These are phyloP conservation scores for Cryptocephalus moraei DNA, from an alignment of 2,888 invertebrate genomes.

Conservation along the genomic window DNA sequence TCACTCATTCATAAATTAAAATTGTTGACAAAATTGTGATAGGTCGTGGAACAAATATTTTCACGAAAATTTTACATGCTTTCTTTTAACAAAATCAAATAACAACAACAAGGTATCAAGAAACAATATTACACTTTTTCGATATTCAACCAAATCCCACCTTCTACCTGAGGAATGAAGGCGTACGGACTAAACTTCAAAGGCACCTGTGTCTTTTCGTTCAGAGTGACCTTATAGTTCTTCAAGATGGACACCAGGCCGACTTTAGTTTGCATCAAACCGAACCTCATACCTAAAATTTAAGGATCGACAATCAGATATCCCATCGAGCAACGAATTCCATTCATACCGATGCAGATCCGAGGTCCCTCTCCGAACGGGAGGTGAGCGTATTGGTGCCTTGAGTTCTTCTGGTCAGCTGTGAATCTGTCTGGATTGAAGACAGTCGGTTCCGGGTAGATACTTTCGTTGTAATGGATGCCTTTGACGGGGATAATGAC, in stretches of 20 bases:
- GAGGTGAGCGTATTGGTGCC: conserved; percentile 11
- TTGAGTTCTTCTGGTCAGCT: conserved; percentile 11
- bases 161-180: conserved; percentile 14
- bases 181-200: conserved; percentile 11
- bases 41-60: too few relatives aligned
- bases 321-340: too few relatives aligned
- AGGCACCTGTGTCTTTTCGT: conserved; percentile 20
- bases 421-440: conserved; percentile 18
- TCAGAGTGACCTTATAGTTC: conserved; percentile 19
- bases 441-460: conserved; percentile 11
- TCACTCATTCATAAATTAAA: too few relatives aligned
- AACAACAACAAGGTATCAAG: background rate
- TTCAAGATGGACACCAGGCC: conserved; percentile 22
- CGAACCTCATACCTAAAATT: conserved; percentile 26
- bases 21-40: too few relatives aligned
- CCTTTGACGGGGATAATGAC: conserved; percentile 12
- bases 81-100: too few relatives aligned
- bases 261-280: conserved; percentile 27
- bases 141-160: conserved; percentile 20
- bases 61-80: too few relatives aligned
- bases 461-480: conserved; percentile 13
- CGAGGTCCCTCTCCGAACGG: conserved; percentile 18
- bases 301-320: too few relatives aligned
- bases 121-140: conserved; percentile 8
- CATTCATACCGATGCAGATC: conserved; percentile 12